Percentiles rank a stretch among this genome's conserved stretches.
Evolutionary conservation across 2,113 vertebrate genomes (phyloP).

Genomic region (Peromyscus californicus): DNA sequence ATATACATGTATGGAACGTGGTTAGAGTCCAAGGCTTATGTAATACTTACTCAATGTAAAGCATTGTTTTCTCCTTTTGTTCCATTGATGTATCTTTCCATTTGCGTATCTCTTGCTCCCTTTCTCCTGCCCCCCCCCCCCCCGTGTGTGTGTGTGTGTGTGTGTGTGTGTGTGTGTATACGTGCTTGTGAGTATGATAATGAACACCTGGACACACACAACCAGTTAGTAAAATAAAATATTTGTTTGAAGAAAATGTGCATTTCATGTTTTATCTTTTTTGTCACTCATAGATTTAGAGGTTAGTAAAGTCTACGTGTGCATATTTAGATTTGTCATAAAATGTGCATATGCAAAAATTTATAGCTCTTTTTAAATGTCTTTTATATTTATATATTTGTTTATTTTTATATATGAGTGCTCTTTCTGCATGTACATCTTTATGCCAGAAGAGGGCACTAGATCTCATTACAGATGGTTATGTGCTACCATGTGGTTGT

Average conservation of each 20-base stretch:
- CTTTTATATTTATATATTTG: not conserved
- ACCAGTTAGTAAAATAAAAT: not conserved
- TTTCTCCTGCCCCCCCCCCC: rapidly evolving
- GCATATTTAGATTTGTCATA: not conserved
- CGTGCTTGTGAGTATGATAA: too few species aligned
- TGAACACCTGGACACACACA: not conserved
- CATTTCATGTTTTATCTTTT: not conserved
- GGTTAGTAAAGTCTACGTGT: not conserved
- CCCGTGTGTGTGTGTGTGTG: too few species aligned
- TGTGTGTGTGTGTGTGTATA: too few species aligned
- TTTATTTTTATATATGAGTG: too few species aligned
- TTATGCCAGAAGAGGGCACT: too few species aligned
- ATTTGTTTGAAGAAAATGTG: not conserved
- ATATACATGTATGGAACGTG: not conserved
- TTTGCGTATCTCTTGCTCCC: too few species aligned
- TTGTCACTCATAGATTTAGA: not conserved
- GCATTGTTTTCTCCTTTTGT: not conserved
- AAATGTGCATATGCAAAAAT: not conserved
- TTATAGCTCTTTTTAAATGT: not conserved
- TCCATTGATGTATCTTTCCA: not conserved
- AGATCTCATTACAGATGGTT: too few species aligned
- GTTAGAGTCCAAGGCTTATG: too few species aligned
- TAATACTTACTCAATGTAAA: not conserved
- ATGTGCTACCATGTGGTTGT: too few species aligned
- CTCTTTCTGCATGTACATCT: too few species aligned